Evolutionary conservation across 2,888 invertebrate species (phyloP), one percentile per base, ranked within the genome.

Genomic region (Agonopterix subpropinquella): DNA sequence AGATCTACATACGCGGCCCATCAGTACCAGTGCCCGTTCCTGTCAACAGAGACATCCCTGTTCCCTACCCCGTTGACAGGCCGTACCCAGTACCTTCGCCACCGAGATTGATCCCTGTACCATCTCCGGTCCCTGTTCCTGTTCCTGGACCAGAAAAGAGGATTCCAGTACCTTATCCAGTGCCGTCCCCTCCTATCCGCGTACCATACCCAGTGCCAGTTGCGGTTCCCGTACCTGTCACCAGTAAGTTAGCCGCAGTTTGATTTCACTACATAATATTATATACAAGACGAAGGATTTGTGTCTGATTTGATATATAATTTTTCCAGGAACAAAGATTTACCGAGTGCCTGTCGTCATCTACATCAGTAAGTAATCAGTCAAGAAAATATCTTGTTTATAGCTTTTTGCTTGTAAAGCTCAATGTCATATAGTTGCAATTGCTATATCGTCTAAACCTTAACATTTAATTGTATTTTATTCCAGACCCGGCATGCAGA

Each of bases 261-360:
- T 62, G 54, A n/a, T 57, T 71, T 62, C 54, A n/a, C 57, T 83
- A 1, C 77, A 74, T 0, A 62, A 67, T 39, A 69, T 76, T 3
- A 73, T 18, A 18, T 13, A 18, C 18, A 18, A 18, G 18, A 4
- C 18, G 3, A 18, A 18, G 18, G 18, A 18, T 18, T 18, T 18
- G 18, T 18, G 18, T 18, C 18, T 18, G 18, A 18, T 18, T 18
- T 18, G 18, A 18, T 80, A 4, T 68, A 67, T 50, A 49, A 50
- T 45, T 48, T 51, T 79, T 73, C 15, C 70, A 79, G 83, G 59
- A 15, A 67, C 64, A 11, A 71, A 67, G 48, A 56, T 62, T 45
- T 73, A 70, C 50, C 69, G 76, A 0, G 81, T 83, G 4, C 73
- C 77, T 10, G 59, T 72, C 8, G 70, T 85, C 48, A 61, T 78